Base-by-base conservation (phyloP, 2,113 vertebrate species). In the Kryptolebias marmoratus region DNA sequence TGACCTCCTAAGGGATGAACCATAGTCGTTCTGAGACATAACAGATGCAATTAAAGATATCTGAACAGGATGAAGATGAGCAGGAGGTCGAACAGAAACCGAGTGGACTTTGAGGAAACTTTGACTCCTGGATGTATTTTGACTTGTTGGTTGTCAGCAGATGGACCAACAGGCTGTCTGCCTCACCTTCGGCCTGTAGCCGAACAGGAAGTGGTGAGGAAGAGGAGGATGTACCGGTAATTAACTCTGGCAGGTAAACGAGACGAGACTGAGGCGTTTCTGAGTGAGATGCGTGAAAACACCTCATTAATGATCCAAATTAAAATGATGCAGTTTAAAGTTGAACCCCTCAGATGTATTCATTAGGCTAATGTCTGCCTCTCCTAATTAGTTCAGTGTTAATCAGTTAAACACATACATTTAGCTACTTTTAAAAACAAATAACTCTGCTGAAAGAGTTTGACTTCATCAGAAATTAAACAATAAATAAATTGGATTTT, bases 261-360 rank as follows among this genome's bases (percentile, higher is more conserved):
- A 22, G 54, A 68, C 15, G 45, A 16, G n/a, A 32, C 22, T 0
- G 49, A 14, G 18, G 55, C 65, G 54, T 61, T 49, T 52, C 8
- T 22, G n/a, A 31, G 59, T 59, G 11, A 47, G 45, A 44, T 47
- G 47, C 60, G 70, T 87, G 80, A 87, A 88, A 80, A 49, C 56
- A 60, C 71, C 79, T 79, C 79, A 88, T 91, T 92, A 91, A 94
- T 92, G 90, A 93, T 91, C 86, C 77, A 86, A 85, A 92, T 90
- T 89, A 84, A 83, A 76, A 73, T 82, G 86, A 90, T 92, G 88
- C 84, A 88, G 90, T 87, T 85, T 87, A 87, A 92, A 91, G 81
- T 87, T 89, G 88, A 91, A 88, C 88, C 84, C 78, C 79, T 79
- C 80, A 86, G 88, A 90, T 83, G 58, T 87, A 90, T 93, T 87